phyloP scores from a whole-genome alignment of 2,888 invertebrate genomes.

The Schrankia costaestrigalis region DNA sequence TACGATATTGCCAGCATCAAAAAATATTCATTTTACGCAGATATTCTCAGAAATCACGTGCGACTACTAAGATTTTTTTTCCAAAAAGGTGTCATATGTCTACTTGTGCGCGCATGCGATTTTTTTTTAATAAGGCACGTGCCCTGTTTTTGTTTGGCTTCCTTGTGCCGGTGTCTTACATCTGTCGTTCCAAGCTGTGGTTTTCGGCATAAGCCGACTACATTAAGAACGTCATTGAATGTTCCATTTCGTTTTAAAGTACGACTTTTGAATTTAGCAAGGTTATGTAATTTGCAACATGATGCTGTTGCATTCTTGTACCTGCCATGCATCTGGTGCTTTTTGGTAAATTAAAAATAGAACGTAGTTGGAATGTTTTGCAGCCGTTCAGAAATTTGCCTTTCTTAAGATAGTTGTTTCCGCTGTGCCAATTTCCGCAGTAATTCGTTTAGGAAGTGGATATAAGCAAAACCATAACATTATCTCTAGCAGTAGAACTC shows the following conservation, averaged over 20 bases:
- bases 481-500: not conserved
- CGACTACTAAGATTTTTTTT: conserved; percentile 44
- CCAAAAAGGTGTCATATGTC: conserved; percentile 54
- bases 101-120: conserved; percentile 77
- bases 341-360: conserved; percentile 70
- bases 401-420: conserved; percentile 37
- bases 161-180: conserved; percentile 66
- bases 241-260: conserved; percentile 1
- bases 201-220: conserved; percentile 49
- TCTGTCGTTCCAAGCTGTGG: conserved; percentile 75
- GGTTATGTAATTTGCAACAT: conserved; percentile 67
- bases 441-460: conserved; percentile 12
- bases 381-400: conserved; percentile 35
- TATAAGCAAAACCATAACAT: conserved; percentile 1
- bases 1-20: conserved; percentile 27
- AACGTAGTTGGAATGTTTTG: conserved; percentile 39
- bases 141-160: conserved; percentile 71
- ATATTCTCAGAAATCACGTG: conserved; percentile 60
- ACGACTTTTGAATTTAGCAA: conserved; percentile 31
- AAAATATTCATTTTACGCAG: conserved; percentile 59
- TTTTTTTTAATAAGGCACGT: conserved; percentile 68
- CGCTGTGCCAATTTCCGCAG: conserved; percentile 23
- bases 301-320: conserved; percentile 68
- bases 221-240: conserved; percentile 27
- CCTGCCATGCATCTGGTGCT: conserved; percentile 75